A percentile compares a stretch with the other conserved stretches of the same genome.
phyloP scores from a whole-genome alignment of 2,888 invertebrate genomes.

The Drosophila mimetica region DNA sequence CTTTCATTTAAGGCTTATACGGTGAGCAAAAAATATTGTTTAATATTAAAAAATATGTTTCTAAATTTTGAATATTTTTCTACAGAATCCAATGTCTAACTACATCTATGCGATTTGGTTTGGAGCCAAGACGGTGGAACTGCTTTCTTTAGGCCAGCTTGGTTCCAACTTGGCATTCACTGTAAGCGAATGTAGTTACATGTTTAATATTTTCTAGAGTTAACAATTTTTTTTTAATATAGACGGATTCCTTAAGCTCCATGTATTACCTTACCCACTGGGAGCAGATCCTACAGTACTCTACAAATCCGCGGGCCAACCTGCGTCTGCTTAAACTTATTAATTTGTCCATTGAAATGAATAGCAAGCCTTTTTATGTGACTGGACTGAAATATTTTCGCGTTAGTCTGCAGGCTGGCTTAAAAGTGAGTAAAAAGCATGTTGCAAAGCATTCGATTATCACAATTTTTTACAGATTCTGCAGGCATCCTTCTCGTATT shows the following conservation, averaged over 20 bases:
- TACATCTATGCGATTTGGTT: constrained; percentile 70
- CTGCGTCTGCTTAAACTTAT: constrained; percentile 70
- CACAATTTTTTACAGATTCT: constrained; percentile 58
- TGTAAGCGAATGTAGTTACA: constrained; percentile 44
- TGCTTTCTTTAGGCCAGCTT: constrained; percentile 65
- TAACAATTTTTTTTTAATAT: background rate
- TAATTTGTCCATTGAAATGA: constrained; percentile 66
- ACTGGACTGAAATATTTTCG: constrained; percentile 76
- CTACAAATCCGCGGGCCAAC: constrained; percentile 63
- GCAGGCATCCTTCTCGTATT: constrained; percentile 78
- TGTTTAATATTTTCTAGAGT: background rate
- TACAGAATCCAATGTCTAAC: constrained; percentile 69
- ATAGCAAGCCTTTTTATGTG: constrained; percentile 65
- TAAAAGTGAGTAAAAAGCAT: constrained; percentile 56
- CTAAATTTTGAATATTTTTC: background rate
- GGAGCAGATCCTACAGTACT: constrained; percentile 71
- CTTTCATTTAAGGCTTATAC: constrained; percentile 75
- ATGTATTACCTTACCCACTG: constrained; percentile 76
- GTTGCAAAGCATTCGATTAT: background rate
- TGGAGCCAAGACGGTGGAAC: constrained; percentile 65
- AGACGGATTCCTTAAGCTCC: constrained; percentile 72
- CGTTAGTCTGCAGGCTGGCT: constrained; percentile 66
- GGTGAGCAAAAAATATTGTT: constrained; percentile 38
- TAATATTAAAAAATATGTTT: background rate
- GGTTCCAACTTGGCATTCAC: constrained; percentile 67